Conservation (phyloP, 2,888 invertebrate species). For the Mythimna vitellina region DNA sequence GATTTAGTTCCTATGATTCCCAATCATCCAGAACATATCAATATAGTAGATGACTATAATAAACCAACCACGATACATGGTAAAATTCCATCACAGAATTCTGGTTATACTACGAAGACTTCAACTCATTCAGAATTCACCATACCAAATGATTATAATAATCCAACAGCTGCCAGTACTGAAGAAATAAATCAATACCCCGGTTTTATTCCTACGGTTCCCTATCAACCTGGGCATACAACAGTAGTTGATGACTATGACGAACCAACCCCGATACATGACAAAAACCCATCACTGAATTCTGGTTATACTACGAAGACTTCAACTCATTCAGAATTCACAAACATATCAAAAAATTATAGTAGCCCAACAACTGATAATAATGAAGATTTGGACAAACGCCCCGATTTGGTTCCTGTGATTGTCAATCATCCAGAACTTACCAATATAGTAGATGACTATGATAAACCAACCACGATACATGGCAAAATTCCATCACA, state of each 20-base stretch:
- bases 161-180: not conserved
- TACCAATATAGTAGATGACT: not conserved
- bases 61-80: not conserved
- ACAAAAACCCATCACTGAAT: not conserved
- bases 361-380: not conserved
- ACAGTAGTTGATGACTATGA: not conserved
- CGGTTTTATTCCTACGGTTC: not conserved
- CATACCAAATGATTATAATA: not conserved
- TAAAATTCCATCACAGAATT: not conserved
- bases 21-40: not conserved
- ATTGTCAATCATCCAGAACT: not conserved
- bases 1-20: not conserved
- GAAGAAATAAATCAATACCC: not conserved
- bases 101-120: not conserved
- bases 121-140: not conserved
- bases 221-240: not conserved
- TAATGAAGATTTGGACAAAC: not conserved
- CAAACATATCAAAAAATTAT: not conserved
- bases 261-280: not conserved
- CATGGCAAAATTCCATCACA: not conserved
- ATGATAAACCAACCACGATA: not conserved
- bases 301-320: conserved; percentile 7
- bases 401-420: not conserved
- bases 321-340: not conserved
- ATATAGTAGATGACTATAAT: not conserved